phyloP scores from a whole-genome alignment of 2,888 invertebrate genomes.

The Zaprionus lineosus region DNA sequence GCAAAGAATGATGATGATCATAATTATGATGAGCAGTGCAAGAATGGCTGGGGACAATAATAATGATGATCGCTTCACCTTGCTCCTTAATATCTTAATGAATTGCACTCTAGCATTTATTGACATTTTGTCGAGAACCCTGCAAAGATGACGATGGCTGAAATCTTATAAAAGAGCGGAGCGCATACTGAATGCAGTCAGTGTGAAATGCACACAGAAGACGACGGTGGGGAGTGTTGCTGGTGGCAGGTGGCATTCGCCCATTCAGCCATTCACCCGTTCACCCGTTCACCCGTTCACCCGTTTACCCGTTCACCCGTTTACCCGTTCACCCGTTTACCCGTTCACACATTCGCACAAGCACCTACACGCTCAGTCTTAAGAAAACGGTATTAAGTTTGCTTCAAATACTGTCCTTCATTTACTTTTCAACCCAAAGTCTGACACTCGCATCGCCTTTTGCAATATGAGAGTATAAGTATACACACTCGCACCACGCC shows the following conservation, averaged over 20 bases:
- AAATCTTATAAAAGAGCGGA: slow-evolving; percentile 54
- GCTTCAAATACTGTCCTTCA: slow-evolving; percentile 40
- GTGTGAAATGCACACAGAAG: slow-evolving; percentile 65
- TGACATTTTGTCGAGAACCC: slow-evolving; percentile 57
- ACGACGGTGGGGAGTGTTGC: slow-evolving; percentile 18
- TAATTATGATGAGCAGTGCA: slow-evolving; percentile 6
- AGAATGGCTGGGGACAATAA: background rate
- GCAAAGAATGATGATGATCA: background rate
- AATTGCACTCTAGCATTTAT: slow-evolving; percentile 70
- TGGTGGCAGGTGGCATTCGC: slow-evolving; percentile 11
- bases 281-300: too few relatives aligned
- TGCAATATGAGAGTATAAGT: slow-evolving; percentile 51
- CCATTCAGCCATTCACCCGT: too few relatives aligned
- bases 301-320: too few relatives aligned
- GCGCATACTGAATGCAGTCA: slow-evolving; percentile 66
- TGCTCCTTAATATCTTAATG: slow-evolving; percentile 69
- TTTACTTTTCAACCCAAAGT: background rate
- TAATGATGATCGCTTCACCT: slow-evolving; percentile 42
- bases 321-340: too few relatives aligned
- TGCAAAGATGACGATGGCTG: slow-evolving; percentile 33
- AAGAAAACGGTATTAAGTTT: slow-evolving; percentile 46
- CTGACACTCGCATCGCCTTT: slow-evolving; percentile 28
- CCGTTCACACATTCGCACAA: too few relatives aligned
- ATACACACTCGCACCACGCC: slow-evolving; percentile 67
- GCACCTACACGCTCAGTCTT: background rate